Evolutionary conservation across 2,113 vertebrate genomes (phyloP).

Genomic region (Pelvicachromis taeniatus): DNA sequence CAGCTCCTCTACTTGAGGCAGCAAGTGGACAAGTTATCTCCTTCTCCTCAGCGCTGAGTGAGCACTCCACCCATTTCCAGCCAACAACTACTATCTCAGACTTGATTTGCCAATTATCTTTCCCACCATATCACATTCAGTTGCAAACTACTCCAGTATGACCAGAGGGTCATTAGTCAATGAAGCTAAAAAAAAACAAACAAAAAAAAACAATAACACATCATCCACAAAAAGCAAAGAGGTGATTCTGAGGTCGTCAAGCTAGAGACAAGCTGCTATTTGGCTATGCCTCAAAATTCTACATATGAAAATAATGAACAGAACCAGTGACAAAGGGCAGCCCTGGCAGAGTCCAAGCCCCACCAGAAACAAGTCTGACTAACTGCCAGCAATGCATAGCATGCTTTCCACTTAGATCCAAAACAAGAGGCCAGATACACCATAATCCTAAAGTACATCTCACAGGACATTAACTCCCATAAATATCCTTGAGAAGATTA

Average conservation of each 20-base stretch:
- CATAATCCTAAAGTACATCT: neutral
- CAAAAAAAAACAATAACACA: neutral
- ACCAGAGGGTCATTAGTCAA: neutral
- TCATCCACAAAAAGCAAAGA: neutral
- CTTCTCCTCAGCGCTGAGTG: neutral
- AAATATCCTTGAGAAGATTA: neutral
- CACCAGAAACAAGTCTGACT: neutral
- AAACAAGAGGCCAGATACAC: neutral
- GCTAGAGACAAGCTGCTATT: neutral
- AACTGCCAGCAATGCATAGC: neutral
- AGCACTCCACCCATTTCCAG: neutral
- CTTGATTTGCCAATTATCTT: neutral
- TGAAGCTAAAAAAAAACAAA: accelerated
- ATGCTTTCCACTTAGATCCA: neutral
- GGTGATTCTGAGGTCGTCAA: neutral
- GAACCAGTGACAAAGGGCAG: neutral
- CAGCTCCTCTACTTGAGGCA: neutral
- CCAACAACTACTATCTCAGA: neutral
- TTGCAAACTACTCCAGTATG: neutral
- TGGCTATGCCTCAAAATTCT: neutral
- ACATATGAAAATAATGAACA: neutral
- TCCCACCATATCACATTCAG: neutral
- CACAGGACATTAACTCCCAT: neutral
- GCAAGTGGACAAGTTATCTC: neutral
- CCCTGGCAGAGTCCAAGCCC: neutral